A percentile compares a stretch with the other conserved stretches of the same genome.
Conservation (phyloP, 1,140 invertebrate genomes). For the Vanessa atalanta region DNA sequence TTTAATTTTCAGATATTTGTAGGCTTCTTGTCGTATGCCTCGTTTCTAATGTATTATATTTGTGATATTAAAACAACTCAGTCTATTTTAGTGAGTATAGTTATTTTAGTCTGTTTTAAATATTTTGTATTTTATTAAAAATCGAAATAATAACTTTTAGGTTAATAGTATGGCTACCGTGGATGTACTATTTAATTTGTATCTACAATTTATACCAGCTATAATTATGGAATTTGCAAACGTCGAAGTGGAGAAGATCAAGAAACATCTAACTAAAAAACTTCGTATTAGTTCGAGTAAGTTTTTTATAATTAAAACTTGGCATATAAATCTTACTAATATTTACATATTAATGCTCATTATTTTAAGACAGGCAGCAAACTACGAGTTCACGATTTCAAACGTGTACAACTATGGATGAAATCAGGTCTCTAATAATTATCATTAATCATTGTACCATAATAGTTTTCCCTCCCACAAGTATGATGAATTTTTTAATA, state of each 20-base stretch:
- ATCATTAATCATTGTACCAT: too few relatives aligned
- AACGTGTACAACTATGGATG: too few relatives aligned
- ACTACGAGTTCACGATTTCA: too few relatives aligned
- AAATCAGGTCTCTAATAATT: too few relatives aligned
- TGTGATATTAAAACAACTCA: neutral
- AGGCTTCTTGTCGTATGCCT: neutral
- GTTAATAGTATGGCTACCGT: neutral
- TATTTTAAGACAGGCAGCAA: too few relatives aligned
- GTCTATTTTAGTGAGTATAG: neutral
- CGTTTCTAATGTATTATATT: neutral
- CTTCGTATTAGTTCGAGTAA: constrained; percentile 12
- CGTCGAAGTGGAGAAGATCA: constrained; percentile 12
- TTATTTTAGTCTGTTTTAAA: neutral
- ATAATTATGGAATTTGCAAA: constrained; percentile 13
- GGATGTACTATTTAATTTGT: constrained; percentile 5
- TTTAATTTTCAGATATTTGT: constrained; percentile 17
- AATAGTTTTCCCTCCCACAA: too few relatives aligned
- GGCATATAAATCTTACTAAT: too few relatives aligned
- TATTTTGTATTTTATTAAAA: neutral
- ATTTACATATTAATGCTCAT: too few relatives aligned
- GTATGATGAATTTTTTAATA: too few relatives aligned
- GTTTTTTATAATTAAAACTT: neutral
- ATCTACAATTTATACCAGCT: constrained; percentile 13
- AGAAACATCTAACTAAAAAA: neutral
- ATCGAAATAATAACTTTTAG: neutral